Conservation (phyloP, 2,113 vertebrate genomes). For the Eurystomus gularis region DNA sequence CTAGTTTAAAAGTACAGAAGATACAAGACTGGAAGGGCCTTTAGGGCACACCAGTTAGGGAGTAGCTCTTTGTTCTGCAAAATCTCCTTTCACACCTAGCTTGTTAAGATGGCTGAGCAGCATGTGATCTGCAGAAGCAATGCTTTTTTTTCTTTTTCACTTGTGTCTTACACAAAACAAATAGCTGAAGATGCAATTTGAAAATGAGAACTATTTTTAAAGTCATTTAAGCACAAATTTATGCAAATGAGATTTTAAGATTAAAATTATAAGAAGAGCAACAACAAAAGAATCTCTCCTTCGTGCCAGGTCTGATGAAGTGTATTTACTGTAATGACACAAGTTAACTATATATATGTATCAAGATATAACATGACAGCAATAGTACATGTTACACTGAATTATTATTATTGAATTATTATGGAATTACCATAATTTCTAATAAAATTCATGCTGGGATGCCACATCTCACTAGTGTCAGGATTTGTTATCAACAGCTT, state of each 20-base stretch:
- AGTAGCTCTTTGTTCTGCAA: neutral
- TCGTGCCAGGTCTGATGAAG: neutral
- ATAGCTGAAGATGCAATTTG: neutral
- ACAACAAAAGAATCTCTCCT: neutral
- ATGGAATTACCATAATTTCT: neutral
- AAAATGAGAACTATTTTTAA: neutral
- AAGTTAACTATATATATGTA: neutral
- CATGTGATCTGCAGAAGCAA: neutral
- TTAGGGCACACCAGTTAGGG: neutral
- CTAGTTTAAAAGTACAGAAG: neutral
- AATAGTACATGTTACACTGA: neutral
- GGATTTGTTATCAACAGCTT: neutral
- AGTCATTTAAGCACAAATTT: neutral
- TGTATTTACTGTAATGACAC: neutral
- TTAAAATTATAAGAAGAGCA: neutral
- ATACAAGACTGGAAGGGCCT: neutral
- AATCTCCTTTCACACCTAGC: neutral
- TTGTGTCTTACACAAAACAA: neutral
- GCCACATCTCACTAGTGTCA: neutral
- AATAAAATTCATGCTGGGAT: neutral
- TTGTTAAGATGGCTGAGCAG: neutral
- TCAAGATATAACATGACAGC: neutral
- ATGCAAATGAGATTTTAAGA: neutral
- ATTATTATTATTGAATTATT: neutral
- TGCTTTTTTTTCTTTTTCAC: neutral